Evolutionary conservation across 2,797 vertebrate species (phyloP), one percentile per base, ranked within the genome.

Genomic region (Typhlichthys subterraneus): DNA sequence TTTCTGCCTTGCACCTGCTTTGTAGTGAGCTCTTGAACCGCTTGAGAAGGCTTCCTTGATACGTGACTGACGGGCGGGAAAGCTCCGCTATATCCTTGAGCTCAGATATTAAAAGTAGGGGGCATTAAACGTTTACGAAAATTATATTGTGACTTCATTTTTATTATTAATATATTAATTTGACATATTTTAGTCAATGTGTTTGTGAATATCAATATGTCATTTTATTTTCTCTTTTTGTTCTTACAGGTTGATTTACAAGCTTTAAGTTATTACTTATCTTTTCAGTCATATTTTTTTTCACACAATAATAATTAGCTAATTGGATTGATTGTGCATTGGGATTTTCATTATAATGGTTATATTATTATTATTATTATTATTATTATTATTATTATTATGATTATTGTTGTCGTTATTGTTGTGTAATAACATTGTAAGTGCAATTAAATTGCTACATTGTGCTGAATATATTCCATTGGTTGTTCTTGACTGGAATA

Each of bases 1-100:
- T 65, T 80, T 79, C 77, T 65, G 53, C 63, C 23, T 65, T 68
- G 79, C 84, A 87, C 83, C 82, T 88, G 87, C 83, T 75, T 73
- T 31, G 45, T 51, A 5, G 33, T 38, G 33, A 5, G 33, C 33
- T 7, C 33, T 38, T 38, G 33, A 38, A 38, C 33, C 33, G 33
- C 33, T 38, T 7, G 33, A 38, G 33, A 5, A 7, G 33, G 33
- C 33, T 38, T 38, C 33, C 33, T 38, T 1, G 33, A 5, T 38
- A 38, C 33, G 33, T 38, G 33, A 38, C 5, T 38, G 33, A 38
- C 33, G 33, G 33, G 33, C 33, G 33, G 33, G 33, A 38, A 38
- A 38, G 33, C 33, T 38, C 5, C 7, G 33, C 33, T 38, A 7
- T 38, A 5, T 7, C 5, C 7, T 5, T 38, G 19, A 23, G 33